phyloP scores from a whole-genome alignment of 2,113 vertebrate genomes.

The Vidua chalybeata region DNA sequence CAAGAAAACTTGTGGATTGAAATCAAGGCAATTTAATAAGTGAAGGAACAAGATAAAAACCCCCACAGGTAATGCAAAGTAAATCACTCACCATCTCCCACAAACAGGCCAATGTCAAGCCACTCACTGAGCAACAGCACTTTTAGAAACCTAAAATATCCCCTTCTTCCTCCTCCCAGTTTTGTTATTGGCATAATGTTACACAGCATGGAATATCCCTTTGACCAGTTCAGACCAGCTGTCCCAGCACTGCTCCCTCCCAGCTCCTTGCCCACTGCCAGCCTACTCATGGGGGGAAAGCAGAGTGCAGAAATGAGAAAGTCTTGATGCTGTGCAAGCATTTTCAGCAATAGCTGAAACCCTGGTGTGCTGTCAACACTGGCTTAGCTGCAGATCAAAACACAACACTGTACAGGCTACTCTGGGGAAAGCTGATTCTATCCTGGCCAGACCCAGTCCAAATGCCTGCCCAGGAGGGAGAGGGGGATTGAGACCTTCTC shows the following conservation, averaged over 20 bases:
- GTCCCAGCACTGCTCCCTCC: not conserved
- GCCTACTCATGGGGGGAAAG: not conserved
- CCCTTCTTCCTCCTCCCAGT: not conserved
- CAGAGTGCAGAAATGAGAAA: not conserved
- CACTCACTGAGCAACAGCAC: not conserved
- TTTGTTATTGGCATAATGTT: not conserved
- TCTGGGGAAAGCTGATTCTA: not conserved
- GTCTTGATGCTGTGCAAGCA: not conserved
- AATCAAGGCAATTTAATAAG: not conserved
- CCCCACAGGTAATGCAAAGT: not conserved
- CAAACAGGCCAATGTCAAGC: not conserved
- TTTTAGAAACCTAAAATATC: not conserved
- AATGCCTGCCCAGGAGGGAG: not conserved
- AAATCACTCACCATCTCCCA: not conserved
- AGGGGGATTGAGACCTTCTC: not conserved
- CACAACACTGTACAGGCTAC: accelerated
- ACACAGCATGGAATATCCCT: not conserved
- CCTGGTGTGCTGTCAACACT: not conserved
- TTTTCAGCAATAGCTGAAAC: not conserved
- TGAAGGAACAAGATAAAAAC: not conserved
- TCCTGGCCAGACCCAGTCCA: not conserved
- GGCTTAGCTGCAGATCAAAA: not conserved
- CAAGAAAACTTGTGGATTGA: not conserved
- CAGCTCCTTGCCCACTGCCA: not conserved
- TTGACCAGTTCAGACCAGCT: not conserved